These are phyloP conservation scores for Crocallis elinguaria DNA, from an alignment of 2,888 invertebrate species.

Conservation along the genomic window DNA sequence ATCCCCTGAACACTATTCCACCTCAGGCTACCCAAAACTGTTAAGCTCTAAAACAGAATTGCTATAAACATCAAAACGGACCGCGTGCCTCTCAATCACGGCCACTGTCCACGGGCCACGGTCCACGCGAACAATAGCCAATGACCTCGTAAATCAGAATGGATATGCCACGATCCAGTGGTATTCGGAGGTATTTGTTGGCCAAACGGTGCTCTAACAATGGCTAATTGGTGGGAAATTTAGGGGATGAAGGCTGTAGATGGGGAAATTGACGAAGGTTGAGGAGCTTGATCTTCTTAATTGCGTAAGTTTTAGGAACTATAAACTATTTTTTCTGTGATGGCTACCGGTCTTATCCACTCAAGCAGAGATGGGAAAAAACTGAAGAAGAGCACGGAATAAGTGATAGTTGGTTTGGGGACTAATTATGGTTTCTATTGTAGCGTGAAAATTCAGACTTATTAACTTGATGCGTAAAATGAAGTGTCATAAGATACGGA, in stretches of 20 bases:
- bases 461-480: no score
- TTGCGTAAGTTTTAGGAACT: no score
- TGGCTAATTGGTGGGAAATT: slow-evolving; percentile 16
- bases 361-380: no score
- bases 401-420: no score
- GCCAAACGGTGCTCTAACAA: slow-evolving; percentile 16
- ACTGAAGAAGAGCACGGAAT: no score
- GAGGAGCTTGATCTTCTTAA: neutral
- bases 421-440: no score
- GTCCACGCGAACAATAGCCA: slow-evolving; percentile 22
- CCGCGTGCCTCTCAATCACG: slow-evolving; percentile 6
- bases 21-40: neutral
- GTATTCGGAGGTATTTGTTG: slow-evolving; percentile 23
- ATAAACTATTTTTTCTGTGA: no score
- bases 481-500: no score
- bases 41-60: slow-evolving; percentile 16
- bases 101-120: slow-evolving; percentile 4
- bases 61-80: slow-evolving; percentile 21
- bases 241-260: neutral
- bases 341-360: no score
- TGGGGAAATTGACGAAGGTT: neutral
- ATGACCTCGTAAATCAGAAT: slow-evolving; percentile 23
- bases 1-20: no score
- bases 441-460: no score
- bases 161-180: slow-evolving; percentile 15